phyloP scores from a whole-genome alignment of 53 echinoderm and acorn worm genomes.

The Stichopus horrens region DNA sequence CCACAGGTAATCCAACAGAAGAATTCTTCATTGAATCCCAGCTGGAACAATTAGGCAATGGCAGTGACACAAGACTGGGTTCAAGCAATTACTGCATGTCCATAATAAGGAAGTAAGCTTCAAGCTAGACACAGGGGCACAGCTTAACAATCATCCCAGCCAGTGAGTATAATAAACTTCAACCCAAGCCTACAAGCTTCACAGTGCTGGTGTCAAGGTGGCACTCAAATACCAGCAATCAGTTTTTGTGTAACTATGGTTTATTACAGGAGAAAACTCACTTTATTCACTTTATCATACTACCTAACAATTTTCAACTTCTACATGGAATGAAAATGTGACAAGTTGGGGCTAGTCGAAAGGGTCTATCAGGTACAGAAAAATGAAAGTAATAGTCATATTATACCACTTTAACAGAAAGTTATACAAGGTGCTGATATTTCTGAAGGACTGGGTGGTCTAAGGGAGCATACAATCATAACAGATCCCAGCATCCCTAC shows the following conservation, averaged over 20 bases:
- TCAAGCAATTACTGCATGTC: no score
- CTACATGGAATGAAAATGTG: slow-evolving; percentile 33
- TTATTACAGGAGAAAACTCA: slow-evolving; percentile 17
- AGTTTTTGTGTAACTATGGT: slow-evolving; percentile 19
- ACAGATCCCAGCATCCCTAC: not conserved
- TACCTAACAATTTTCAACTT: slow-evolving; percentile 26
- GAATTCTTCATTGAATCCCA: not conserved
- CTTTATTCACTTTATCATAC: slow-evolving; percentile 9
- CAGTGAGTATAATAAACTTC: slow-evolving; percentile 4
- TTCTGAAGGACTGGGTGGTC: slow-evolving; percentile 46
- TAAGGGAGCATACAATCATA: slow-evolving; percentile 39
- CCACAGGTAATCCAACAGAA: not conserved
- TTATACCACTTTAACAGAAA: not conserved
- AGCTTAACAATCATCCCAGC: not conserved
- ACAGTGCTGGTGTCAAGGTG: slow-evolving; percentile 12
- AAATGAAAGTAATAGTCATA: not conserved
- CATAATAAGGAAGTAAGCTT: not conserved
- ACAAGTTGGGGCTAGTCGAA: not conserved
- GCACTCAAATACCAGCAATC: slow-evolving; percentile 21
- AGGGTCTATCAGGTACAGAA: not conserved
- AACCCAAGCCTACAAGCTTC: slow-evolving; percentile 30
- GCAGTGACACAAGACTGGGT: not conserved
- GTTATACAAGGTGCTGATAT: not conserved
- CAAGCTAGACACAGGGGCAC: not conserved
- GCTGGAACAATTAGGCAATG: no score